These are phyloP conservation scores for Paracanthobrama guichenoti DNA, from an alignment of 2,113 vertebrate genomes.

Conservation along the genomic window DNA sequence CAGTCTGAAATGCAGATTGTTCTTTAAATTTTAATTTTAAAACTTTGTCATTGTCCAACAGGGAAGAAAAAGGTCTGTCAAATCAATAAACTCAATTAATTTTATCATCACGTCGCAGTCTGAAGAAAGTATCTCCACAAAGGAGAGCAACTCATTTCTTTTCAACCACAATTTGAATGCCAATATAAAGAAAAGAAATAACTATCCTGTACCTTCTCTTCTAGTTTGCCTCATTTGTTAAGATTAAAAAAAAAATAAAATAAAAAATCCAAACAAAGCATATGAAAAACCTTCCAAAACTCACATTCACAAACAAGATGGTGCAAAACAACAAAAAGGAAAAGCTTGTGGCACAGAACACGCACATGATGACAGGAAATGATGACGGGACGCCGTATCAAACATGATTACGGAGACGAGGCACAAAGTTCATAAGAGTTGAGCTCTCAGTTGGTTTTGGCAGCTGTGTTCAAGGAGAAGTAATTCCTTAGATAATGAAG, in stretches of 20 bases:
- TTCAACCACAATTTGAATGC: not conserved
- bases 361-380: not conserved
- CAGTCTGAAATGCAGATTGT: not conserved
- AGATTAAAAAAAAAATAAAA: too few species aligned
- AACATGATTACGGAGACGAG: slow-evolving; percentile 1
- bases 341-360: slow-evolving; percentile 16
- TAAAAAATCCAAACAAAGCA: slow-evolving; percentile 19
- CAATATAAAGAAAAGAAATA: not conserved
- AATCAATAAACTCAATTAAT: not conserved
- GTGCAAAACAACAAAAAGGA: not conserved
- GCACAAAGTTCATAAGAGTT: slow-evolving; percentile 4
- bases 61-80: not conserved
- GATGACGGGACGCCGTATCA: not conserved
- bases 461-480: slow-evolving; percentile 3
- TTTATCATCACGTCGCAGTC: not conserved
- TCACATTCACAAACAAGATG: not conserved
- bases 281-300: slow-evolving; percentile 11
- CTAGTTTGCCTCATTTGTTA: not conserved
- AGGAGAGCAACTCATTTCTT: not conserved
- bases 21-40: slow-evolving; percentile 47
- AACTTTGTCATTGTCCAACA: slow-evolving; percentile 27
- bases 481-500: not conserved
- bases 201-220: not conserved
- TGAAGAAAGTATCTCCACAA: not conserved
- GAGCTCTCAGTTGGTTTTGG: slow-evolving; percentile 19